Base-by-base conservation (phyloP, 92 coral and sea anemone genomes). In the Pocillopora grandis region DNA sequence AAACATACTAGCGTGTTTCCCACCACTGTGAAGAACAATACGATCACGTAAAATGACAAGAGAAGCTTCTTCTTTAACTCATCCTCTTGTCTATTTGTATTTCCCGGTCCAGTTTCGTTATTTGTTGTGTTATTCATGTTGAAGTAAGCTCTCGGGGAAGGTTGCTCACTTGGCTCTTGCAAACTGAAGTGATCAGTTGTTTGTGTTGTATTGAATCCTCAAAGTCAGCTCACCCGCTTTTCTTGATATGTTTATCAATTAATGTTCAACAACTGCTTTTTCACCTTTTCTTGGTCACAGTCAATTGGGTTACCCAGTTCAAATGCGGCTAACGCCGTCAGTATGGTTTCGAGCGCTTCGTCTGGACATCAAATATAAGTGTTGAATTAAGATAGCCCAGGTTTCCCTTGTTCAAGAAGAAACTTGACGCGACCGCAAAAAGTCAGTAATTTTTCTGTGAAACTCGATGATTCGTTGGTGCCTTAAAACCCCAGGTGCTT, bases 1-100 rank as follows among this genome's bases (percentile, higher is more conserved):
- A 90, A 88, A 37, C 98, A 93, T 0, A 97, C 98, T 62, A 97
- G 88, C 5, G 90, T 78, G 85, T 97, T 97, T 14, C 99, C 99
- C 10, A 79, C 84, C 35, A 97, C 92, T 20, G 99, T 97, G 10
- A 92, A 85, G 12, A 94, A 82, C 11, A 97, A 75, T 9, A 95
- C 74, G 14, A 92, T 61, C 59, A 84, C 80, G 85, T 89, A 90
- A 69, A 86, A 97, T 14, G 87, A 82, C 74, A 91, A 55, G 19
- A 94, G 85, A 27, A 97, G 77, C 21, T 85, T 20, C 1, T 69
- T 75, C 31, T 81, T 82, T 65, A 76, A 0, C 21, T n/a, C 21
- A 5, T 20, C 1, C 16, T 19, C 15, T 5, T 2, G 9, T 11
- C 2, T 7, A 27, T 4, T 1, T 17, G 0, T 9, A 36, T 12